Evolutionary conservation across 2,888 invertebrate species (phyloP), one percentile per base, ranked within the genome.

Genomic region (Hemicrepidius hirtus): DNA sequence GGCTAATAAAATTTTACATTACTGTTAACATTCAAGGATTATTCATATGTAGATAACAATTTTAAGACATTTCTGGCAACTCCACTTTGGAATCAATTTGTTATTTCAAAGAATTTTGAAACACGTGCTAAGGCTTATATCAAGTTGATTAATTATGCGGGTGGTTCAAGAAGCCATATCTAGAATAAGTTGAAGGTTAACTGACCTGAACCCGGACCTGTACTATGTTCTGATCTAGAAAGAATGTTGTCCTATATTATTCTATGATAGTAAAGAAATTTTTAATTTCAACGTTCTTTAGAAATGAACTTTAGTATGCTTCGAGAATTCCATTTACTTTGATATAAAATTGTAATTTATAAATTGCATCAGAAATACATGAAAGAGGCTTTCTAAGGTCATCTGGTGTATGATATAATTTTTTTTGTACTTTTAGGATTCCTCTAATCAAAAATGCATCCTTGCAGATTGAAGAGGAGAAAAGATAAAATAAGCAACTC

Each of bases 141-240:
- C 41, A 20, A 0, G 12, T 3, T 20, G 49, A n/a, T 46, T 16
- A 32, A 35, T 41, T 24, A 50, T 50, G 66, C 37, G 68, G 68
- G 68, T 68, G 68, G 62, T 44, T 50, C 13, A 18, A 62, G 53
- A 50, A 59, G 13, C 53, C 53, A 62, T 62, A 68, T 68, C 68
- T 49, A 18, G 13, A 44, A 57, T 46, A 40, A 44, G 28, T 44
- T 59, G 59, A 68, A 67, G 68, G 68, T 68, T 68, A 68, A 44
- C 49, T 49, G 60, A 62, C 62, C 60, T 63, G 68, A 68, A 62
- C 68, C 62, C 68, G 68, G 68, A 68, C 68, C 68, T 68, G 62
- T 68, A 63, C 68, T 63, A 60, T 68, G 62, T 68, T 63, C 62
- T 62, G 28, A 68, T 62, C 50, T 62, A 53, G 55, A 68, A 63